Base-by-base conservation (phyloP, 2,888 invertebrate genomes). In the Protophormia terraenovae region DNA sequence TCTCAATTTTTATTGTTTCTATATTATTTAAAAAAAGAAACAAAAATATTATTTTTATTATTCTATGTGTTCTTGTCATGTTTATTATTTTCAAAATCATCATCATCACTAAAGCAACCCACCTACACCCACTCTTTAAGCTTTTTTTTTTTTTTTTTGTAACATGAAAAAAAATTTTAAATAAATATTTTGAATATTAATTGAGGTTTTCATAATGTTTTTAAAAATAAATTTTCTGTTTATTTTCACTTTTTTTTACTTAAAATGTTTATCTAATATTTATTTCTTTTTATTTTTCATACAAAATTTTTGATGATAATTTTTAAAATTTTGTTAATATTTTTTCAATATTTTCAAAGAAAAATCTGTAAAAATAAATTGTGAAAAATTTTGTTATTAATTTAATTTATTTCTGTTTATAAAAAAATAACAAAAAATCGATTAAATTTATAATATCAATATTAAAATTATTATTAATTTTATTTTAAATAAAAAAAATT, bases 141-240 rank as follows among this genome's bases (percentile, higher is more conserved):
- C 5, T 53, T 38, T 7, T 73, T 32, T 19, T 38, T 27, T 55
- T 35, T 1, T 71, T 45, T 53, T 10, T 1, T 24, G 19, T 41
- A 60, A 53, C 1, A 35, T 35, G 10, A 19, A 53, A n/a, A 50
- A 60, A 27, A 38, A 12, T 41, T 24, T 53, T 45, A 62, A 66
- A 60, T 35, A 66, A 45, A 80, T 72, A 55, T 58, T 78, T 69
- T 41, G 4, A 12, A 29, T 67, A 71, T 72, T 71, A 69, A 76
- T 75, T 69, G 55, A 47, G 69, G 64, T 76, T 76, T 75, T 80
- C 53, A 45, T 29, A 75, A 41, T 4, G 4, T 60, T 81, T 67
- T 73, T 67, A 67, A 67, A 66, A 80, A 73, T 66, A 58, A 38
- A 55, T 29, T 69, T 78, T 78, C 66, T 75, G 60, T 83, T 79